A percentile compares a stretch with the other conserved stretches of the same genome.
Conservation (phyloP, 2,113 vertebrate genomes). For the Tychaedon coryphoeus region DNA sequence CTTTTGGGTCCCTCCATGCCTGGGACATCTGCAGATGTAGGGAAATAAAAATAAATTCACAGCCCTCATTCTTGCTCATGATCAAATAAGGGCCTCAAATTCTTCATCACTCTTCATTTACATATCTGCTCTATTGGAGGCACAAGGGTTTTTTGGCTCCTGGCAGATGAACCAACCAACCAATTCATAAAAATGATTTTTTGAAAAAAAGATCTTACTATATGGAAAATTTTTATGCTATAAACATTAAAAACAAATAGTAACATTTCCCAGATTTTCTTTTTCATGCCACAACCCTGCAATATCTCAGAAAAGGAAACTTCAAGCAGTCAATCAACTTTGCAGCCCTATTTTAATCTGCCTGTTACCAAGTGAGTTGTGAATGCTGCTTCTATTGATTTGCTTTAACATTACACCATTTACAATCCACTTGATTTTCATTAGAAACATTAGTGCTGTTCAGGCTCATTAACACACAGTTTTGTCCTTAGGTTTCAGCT, state of each 20-base stretch:
- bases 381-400: neutral
- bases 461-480: neutral
- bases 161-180: neutral
- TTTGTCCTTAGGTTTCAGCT: neutral
- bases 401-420: neutral
- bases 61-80: neutral
- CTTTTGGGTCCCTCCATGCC: neutral
- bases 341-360: neutral
- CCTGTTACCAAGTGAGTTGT: neutral
- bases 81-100: neutral
- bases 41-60: neutral
- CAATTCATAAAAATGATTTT: neutral
- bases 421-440: neutral
- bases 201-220: neutral
- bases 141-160: neutral
- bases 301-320: neutral
- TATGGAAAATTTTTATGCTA: neutral
- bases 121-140: neutral
- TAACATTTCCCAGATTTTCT: neutral
- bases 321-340: neutral
- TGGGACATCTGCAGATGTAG: neutral
- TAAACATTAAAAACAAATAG: neutral
- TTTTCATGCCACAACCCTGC: neutral
- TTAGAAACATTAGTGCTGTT: neutral
- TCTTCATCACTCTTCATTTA: neutral